Percentiles rank a stretch among this genome's conserved stretches.
Evolutionary conservation across 2,113 vertebrate species (phyloP).

Genomic region (Meles meles): DNA sequence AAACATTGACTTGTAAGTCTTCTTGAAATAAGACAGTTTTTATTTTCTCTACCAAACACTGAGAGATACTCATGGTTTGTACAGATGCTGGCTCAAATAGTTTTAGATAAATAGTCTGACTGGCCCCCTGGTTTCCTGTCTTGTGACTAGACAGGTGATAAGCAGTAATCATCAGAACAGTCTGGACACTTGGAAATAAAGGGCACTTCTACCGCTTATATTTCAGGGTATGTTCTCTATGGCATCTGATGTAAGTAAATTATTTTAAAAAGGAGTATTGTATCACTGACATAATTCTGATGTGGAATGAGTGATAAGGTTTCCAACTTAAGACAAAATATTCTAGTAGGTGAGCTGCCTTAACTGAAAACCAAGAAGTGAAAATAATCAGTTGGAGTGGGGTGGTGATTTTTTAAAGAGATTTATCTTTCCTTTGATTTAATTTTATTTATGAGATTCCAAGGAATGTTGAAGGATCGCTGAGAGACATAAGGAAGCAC

Average conservation of each 20-base stretch:
- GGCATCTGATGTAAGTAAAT: background rate
- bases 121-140: background rate
- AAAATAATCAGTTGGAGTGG: background rate
- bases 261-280: background rate
- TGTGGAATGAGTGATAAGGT: background rate
- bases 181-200: background rate
- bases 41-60: background rate
- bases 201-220: background rate
- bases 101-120: background rate
- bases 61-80: background rate
- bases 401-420: background rate
- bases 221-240: slow-evolving; percentile 15
- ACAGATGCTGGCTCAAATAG: background rate
- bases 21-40: background rate
- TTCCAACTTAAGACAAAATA: background rate
- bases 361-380: background rate
- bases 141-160: background rate
- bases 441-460: background rate
- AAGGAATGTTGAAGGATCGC: background rate
- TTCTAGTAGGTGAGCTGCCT: background rate
- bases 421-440: background rate
- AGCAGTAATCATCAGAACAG: background rate
- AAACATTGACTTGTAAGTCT: background rate
- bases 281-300: background rate
- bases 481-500: background rate